These are phyloP conservation scores for Leptobrachium ailaonicum DNA, from an alignment of 2,113 vertebrate genomes.

Conservation along the genomic window DNA sequence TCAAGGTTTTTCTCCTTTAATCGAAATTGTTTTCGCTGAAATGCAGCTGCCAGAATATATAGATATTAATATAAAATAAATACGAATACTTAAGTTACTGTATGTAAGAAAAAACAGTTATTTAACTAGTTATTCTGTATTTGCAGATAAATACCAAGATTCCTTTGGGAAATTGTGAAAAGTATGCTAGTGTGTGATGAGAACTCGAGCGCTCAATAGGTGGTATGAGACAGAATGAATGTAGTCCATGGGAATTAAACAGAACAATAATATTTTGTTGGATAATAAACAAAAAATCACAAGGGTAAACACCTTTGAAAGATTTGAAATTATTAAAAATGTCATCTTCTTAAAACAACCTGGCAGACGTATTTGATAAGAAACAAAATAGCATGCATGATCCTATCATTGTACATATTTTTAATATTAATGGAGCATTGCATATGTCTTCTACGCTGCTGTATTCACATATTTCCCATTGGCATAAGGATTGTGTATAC, in stretches of 20 bases:
- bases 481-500: background rate
- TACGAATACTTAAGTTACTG: no score
- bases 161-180: no score
- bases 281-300: background rate
- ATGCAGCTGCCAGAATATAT: no score
- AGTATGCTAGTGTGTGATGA: no score
- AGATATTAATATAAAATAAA: no score
- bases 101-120: no score
- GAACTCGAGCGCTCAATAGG: no score
- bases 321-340: background rate
- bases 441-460: background rate
- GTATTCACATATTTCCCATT: background rate
- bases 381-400: background rate
- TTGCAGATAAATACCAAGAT: no score
- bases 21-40: no score
- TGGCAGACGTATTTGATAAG: background rate
- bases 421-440: background rate
- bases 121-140: no score
- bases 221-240: background rate
- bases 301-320: background rate
- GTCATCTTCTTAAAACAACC: background rate
- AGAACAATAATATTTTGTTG: background rate
- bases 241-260: background rate
- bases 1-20: no score
- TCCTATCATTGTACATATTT: background rate